Evolutionary conservation across 2,113 vertebrate species (phyloP).

Genomic region (Catharus bicknelli): DNA sequence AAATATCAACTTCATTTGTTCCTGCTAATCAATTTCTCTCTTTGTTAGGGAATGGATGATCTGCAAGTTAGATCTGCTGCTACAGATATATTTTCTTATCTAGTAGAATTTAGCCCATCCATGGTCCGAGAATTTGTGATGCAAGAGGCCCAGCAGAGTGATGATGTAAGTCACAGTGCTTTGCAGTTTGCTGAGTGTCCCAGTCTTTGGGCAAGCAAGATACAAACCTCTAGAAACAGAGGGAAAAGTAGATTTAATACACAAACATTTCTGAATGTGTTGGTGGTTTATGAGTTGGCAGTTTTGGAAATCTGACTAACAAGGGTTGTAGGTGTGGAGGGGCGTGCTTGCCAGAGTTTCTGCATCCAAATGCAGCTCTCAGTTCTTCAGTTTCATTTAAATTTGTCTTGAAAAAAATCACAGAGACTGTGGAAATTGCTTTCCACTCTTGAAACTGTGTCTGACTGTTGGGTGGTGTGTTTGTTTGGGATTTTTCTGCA

Average conservation of each 20-base stretch:
- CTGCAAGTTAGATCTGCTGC: constrained; percentile 95
- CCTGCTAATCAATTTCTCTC: background rate
- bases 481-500: constrained; percentile 49
- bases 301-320: background rate
- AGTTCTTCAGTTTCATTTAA: background rate
- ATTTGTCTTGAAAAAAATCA: background rate
- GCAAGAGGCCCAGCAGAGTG: constrained; percentile 97
- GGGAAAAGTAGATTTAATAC: background rate
- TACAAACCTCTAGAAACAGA: background rate
- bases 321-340: background rate
- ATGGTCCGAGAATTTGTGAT: constrained; percentile 99
- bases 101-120: constrained; percentile 98
- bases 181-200: background rate
- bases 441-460: background rate
- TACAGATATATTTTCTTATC: constrained; percentile 98
- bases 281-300: background rate
- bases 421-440: background rate
- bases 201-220: background rate
- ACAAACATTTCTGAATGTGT: background rate
- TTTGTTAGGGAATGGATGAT: constrained; percentile 93
- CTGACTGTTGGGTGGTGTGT: background rate
- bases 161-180: constrained; percentile 84
- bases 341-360: background rate
- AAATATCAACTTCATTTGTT: background rate
- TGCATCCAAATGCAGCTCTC: background rate